These are phyloP conservation scores for Philereme transversata DNA, from an alignment of 2,888 invertebrate genomes.

Conservation along the genomic window DNA sequence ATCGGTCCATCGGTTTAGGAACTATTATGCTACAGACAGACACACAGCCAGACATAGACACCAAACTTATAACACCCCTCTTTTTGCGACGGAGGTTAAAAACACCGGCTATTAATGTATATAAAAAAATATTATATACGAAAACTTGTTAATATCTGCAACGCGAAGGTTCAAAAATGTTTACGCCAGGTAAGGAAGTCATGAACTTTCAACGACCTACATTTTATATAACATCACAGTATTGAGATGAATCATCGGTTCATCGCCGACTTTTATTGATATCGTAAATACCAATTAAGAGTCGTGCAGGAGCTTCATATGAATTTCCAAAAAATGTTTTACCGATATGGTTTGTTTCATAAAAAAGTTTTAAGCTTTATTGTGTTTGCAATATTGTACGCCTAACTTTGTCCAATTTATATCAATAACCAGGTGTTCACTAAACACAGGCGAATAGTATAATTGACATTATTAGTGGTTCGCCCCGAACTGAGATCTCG, in stretches of 20 bases:
- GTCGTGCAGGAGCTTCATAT: conserved; percentile 25
- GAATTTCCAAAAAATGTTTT: conserved; percentile 11
- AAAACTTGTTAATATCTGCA: conserved; percentile 11
- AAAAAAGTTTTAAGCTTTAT: conserved; percentile 16
- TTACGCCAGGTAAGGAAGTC: conserved; percentile 37
- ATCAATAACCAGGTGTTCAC: conserved; percentile 20
- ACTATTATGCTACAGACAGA: too few relatives aligned
- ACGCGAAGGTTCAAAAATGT: conserved; percentile 2
- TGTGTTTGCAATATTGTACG: conserved; percentile 6
- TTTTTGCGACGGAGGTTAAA: too few relatives aligned
- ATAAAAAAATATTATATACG: background rate
- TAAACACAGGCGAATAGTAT: conserved; percentile 16
- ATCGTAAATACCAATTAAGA: conserved; percentile 37
- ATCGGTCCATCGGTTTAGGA: too few relatives aligned
- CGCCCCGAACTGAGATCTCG: too few relatives aligned
- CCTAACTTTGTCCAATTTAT: conserved; percentile 13
- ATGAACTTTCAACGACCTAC: conserved; percentile 62
- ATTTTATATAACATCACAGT: conserved; percentile 58
- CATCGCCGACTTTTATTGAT: conserved; percentile 45
- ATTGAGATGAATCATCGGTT: conserved; percentile 58
- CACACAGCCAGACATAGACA: too few relatives aligned
- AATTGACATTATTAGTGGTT: conserved; percentile 18
- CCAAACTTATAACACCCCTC: too few relatives aligned
- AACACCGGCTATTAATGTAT: background rate
- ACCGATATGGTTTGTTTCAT: conserved; percentile 15